phyloP scores from a whole-genome alignment of 2,113 vertebrate species.

The Ctenomys sociabilis region DNA sequence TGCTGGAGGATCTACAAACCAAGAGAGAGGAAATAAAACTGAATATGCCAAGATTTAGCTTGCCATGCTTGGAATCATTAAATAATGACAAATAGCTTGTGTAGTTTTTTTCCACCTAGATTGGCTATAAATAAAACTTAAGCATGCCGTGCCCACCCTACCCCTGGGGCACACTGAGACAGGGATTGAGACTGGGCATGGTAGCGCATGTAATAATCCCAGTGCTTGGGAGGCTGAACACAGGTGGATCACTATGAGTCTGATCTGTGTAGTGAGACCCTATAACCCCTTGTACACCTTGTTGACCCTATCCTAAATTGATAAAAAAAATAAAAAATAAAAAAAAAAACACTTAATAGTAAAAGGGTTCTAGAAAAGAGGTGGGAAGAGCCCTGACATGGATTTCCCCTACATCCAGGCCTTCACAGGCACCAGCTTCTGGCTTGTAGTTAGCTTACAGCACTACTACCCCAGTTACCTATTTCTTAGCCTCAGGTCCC shows the following conservation, averaged over 20 bases:
- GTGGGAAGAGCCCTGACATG: not conserved
- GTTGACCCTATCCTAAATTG: too few relatives aligned
- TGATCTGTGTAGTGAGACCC: too few relatives aligned
- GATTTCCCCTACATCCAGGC: not conserved
- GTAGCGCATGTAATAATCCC: too few relatives aligned
- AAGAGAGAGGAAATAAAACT: constrained; percentile 38
- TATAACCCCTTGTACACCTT: too few relatives aligned
- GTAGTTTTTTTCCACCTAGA: constrained; percentile 26
- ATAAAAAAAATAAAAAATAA: too few relatives aligned
- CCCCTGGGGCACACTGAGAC: too few relatives aligned
- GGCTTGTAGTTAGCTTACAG: not conserved
- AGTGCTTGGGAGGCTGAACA: too few relatives aligned
- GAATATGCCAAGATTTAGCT: constrained; percentile 1
- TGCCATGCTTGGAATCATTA: not conserved
- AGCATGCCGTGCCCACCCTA: too few relatives aligned
- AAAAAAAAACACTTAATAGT: not conserved
- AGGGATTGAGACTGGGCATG: too few relatives aligned
- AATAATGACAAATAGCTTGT: not conserved
- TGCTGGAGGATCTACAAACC: constrained; percentile 16
- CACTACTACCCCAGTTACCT: constrained; percentile 58
- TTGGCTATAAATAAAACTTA: constrained; percentile 30
- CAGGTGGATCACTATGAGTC: too few relatives aligned
- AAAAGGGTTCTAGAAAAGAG: not conserved
- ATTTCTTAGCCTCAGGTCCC: constrained; percentile 60
- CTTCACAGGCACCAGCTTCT: not conserved